phyloP scores from a whole-genome alignment of 2,113 vertebrate species.

The Dipodomys ordii region DNA sequence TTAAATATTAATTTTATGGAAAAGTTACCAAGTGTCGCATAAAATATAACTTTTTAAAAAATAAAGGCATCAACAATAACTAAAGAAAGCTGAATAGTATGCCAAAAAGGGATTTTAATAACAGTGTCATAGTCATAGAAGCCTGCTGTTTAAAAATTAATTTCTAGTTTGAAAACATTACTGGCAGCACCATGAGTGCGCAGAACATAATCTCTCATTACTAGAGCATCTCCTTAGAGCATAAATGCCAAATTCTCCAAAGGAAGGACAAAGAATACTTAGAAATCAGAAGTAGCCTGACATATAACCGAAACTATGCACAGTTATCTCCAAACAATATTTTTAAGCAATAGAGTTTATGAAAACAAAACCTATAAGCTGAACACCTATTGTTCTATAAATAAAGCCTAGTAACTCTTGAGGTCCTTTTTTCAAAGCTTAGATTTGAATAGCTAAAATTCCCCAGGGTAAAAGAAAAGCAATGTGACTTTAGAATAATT shows the following conservation, averaged over 20 bases:
- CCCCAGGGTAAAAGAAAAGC: background rate
- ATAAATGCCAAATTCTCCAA: slow-evolving; percentile 72
- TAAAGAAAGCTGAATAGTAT: slow-evolving; percentile 73
- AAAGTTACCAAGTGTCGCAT: slow-evolving; percentile 73
- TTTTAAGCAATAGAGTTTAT: slow-evolving; percentile 46
- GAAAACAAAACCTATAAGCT: slow-evolving; percentile 11
- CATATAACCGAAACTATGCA: slow-evolving; percentile 72
- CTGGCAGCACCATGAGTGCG: slow-evolving; percentile 75
- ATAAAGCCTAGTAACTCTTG: background rate
- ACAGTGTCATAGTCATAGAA: slow-evolving; percentile 79
- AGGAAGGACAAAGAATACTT: slow-evolving; percentile 74
- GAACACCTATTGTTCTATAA: background rate
- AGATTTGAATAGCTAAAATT: slow-evolving; percentile 32
- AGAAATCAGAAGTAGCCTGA: slow-evolving; percentile 74
- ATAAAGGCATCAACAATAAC: slow-evolving; percentile 63
- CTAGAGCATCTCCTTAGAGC: slow-evolving; percentile 65
- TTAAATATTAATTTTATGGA: slow-evolving; percentile 82
- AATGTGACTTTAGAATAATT: slow-evolving; percentile 6
- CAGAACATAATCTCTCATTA: slow-evolving; percentile 81
- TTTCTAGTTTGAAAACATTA: slow-evolving; percentile 82
- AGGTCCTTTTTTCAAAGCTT: background rate
- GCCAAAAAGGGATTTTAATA: slow-evolving; percentile 81
- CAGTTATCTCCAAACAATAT: slow-evolving; percentile 66
- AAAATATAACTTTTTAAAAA: slow-evolving; percentile 71
- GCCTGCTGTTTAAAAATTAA: slow-evolving; percentile 85